Base-by-base conservation (phyloP, 2,888 invertebrate species). In the Papilio gigon region DNA sequence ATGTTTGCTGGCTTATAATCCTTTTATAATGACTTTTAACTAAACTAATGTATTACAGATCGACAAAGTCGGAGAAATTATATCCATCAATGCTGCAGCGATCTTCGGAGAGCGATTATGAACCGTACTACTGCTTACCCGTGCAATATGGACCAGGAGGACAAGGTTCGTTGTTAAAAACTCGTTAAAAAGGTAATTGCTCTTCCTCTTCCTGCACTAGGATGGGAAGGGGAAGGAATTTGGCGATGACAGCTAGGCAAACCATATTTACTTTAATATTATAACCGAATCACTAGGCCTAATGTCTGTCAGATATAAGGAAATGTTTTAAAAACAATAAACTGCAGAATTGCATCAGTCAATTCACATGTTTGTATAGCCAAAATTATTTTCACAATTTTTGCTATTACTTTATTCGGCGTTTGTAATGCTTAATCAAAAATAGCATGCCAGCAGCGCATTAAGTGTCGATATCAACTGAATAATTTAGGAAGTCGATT, bases 41-140 rank as follows among this genome's bases (percentile, higher is more conserved):
- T 50, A 30, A 42, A 11, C 0, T 5, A 4, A 53, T 44, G 65
- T 74, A 61, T 88, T 87, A 9, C 94, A 97, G 97, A 89, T 98
- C 98, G 50, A 98, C 98, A 20, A 98, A 98, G 90, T 98, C 98
- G 11, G 98, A 98, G 87, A 98, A 98, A 90, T 93, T 98, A 84
- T 98, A 98, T 86, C 97, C 97, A 40, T 97, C 97, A 71, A 97
- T 97, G 97, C 89, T 97, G 79, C 97, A 95, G 77, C 93, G 96
- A 72, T 96, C 95, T 80, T 94, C 95, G 76, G 94, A 97, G 78
- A 96, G 96, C 71, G 97, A 97, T 84, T 95, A 96, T 73, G 97
- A 97, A 82, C 96, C 97, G 0, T 97, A 97, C 86, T 97, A 97
- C 84, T 97, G 97, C 85, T 93, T 97, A 74, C 97, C 97, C 0